These are phyloP conservation scores for Phocides pigmalion DNA, from an alignment of 1,140 invertebrate species.

Conservation along the genomic window DNA sequence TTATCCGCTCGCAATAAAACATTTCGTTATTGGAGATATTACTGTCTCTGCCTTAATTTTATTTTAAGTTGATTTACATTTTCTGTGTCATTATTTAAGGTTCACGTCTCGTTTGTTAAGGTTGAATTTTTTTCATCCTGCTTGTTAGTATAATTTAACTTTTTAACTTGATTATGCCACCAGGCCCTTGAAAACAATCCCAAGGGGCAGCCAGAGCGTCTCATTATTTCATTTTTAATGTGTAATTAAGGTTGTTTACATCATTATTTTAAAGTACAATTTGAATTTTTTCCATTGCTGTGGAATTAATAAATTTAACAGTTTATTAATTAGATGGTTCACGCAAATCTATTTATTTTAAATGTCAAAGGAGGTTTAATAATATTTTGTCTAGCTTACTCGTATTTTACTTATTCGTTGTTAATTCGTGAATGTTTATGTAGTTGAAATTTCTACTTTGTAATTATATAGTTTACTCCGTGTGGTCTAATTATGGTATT, in stretches of 20 bases:
- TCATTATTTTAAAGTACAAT: not conserved
- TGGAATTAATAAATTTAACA: not conserved
- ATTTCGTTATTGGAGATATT: not conserved
- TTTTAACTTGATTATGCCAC: slow-evolving; percentile 9
- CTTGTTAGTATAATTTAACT: slow-evolving; percentile 22
- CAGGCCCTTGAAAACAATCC: slow-evolving; percentile 19
- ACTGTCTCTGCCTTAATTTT: slow-evolving; percentile 6
- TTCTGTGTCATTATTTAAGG: slow-evolving; percentile 23
- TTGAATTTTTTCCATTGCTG: not conserved
- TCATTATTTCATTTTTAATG: slow-evolving; percentile 27
- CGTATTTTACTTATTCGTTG: no score
- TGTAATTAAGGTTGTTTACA: slow-evolving; percentile 21
- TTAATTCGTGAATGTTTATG: no score
- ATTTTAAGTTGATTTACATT: slow-evolving; percentile 21
- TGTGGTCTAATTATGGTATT: no score
- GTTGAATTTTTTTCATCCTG: slow-evolving; percentile 21
- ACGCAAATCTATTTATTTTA: not conserved
- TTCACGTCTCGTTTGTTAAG: slow-evolving; percentile 23
- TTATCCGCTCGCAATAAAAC: not conserved
- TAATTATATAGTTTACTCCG: no score
- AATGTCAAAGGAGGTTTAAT: no score
- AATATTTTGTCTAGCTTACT: no score
- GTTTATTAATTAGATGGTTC: not conserved
- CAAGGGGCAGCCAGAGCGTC: slow-evolving; percentile 5
- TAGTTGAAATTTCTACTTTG: no score